Evolutionary conservation across 2,113 vertebrate genomes (phyloP), one percentile per base, ranked within the genome.

Genomic region (Chauna torquata): DNA sequence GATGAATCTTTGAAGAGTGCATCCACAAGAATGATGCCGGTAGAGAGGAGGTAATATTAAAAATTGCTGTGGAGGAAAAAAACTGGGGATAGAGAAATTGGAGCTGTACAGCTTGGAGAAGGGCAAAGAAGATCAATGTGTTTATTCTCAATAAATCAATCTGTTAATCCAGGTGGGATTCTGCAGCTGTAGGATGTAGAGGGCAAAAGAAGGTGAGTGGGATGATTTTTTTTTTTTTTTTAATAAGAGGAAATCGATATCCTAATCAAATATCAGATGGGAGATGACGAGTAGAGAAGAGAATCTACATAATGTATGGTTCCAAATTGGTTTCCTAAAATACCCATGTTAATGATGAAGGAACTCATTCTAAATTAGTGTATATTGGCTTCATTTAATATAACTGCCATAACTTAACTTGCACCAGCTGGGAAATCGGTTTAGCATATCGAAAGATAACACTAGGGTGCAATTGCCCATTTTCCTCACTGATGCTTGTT

Each of bases 131-230:
- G 91, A 97, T 96, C 97, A 95, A 96, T 98, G 59, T 96, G 76
- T 96, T 97, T 95, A 76, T 97, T 97, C 97, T 94, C 96, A 97
- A 97, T 97, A 97, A 97, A 97, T 97, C 94, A 95, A 80, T 97
- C 88, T 81, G 44, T 42, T 95, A 97, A 96, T 96, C 94, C 94
- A 94, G 71, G 77, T 96, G 93, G 94, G 76, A 97, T 97, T 95
- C 74, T 95, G 90, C 91, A 96, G 82, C 90, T 97, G 75, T 94
- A 90, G 78, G 52, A 61, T 95, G 15, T n/a, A 90, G 97, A 95
- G 80, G 65, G 77, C 75, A 91, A 96, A 96, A 92, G 44, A 74
- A 96, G 80, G 91, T 88, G 90, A 96, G 74, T 58, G 54, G 66
- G 80, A 94, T 91, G 94, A 85, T 81, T 81, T 94, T 55, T 79